Evolutionary conservation across 2,113 vertebrate genomes (phyloP), one percentile per base, ranked within the genome.

Genomic region (Lophura nycthemera): DNA sequence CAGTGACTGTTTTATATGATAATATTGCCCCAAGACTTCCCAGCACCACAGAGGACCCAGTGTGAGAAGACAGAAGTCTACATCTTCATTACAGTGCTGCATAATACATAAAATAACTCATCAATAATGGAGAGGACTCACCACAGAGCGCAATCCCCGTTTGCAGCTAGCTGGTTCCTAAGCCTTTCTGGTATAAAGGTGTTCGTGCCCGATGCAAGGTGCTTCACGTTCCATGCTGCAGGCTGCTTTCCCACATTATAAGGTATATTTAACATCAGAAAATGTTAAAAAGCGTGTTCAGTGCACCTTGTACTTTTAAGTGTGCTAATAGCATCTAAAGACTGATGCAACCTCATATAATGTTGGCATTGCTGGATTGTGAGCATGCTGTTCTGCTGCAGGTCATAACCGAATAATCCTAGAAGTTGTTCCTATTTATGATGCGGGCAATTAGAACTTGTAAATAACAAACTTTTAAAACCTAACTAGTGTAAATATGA

Each of bases 41-140:
- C 72, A 96, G 45, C 60, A 36, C 57, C 60, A 57, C 15, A 50
- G 64, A 95, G 75, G 78, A 70, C 48, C 76, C 67, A 86, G 50
- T 80, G 50, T 52, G 71, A 60, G 67, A 67, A 76, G 66, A 93
- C 81, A 87, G 70, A 95, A 80, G 85, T 18, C 65, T 80, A 83
- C n/a, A 36, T 95, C 92, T 96, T 95, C 75, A 65, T 96, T 91
- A 81, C 89, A 80, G 91, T 81, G 56, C 79, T 95, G 64, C 85
- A 92, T 92, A 96, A 86, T 91, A 80, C 43, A 89, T 95, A 92
- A 76, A 91, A 93, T 80, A 92, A 54, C 78, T 85, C 85, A 74
- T 89, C 76, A 85, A 1, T 92, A 93, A 88, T 71, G 76, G 50
- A 96, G 10, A 32, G 56, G 50, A 80, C 79, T 72, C 86, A 80